Evolutionary conservation across 2,113 vertebrate species (phyloP), one percentile per base, ranked within the genome.

Genomic region (Crotalus viridis): DNA sequence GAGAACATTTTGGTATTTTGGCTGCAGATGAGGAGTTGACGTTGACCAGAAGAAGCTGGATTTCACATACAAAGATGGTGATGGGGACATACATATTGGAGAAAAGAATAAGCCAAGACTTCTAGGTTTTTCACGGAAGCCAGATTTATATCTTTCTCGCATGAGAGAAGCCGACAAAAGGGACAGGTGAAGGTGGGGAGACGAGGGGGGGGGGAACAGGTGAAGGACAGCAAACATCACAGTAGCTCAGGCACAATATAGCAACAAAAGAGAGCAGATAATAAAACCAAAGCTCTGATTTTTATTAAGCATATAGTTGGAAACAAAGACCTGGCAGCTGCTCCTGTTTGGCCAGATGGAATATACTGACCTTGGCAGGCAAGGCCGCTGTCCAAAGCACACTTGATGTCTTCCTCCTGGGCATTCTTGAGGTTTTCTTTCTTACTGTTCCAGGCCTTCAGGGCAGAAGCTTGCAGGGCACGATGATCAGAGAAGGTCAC

Each of bases 401-500:
- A 98, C 96, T 98, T 99, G 95, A 99, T 91, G 24, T 98, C 98
- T 95, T 99, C 98, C 21, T 98, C 98, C 95, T 99, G 98, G 92
- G 98, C 98, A 6, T 97, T 97, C 96, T 99, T 98, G 94, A 97
- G 96, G 52, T 99, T 99, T 94, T 98, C 98, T 96, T 98, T 98
- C 97, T 99, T 99, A 55, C 98, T 98, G 0, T 95, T 96, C 99
- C 98, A 99, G 93, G 98, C 97, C 95, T 98, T 98, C 59, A 99
- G 98, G 51, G 98, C 98, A 10, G 98, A 99, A 85, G 98, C 98
- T 97, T 99, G 99, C 94, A 99, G 98, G 89, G 99, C 98, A 13
- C 98, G 98, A 52, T 98, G 98, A 1, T 98, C 99, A 33, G 99
- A 99, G 98, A 99, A 99, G 97, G 98, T 99, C 91, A 99, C 90